Percentiles rank a stretch among this genome's conserved stretches.
Evolutionary conservation across 1,140 invertebrate genomes (phyloP).

Genomic region (Telenomus remus): DNA sequence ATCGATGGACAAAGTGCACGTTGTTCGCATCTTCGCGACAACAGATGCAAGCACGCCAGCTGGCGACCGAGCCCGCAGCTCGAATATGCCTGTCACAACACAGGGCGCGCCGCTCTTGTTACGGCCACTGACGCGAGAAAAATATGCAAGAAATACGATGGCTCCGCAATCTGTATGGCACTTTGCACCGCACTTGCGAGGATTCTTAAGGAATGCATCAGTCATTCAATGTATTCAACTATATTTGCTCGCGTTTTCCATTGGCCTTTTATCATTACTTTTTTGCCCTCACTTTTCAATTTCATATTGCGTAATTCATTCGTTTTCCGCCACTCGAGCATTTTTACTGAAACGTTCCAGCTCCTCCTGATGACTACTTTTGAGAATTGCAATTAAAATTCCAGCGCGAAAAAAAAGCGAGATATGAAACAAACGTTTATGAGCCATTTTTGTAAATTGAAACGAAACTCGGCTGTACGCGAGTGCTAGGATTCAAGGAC

Average conservation of each 20-base stretch:
- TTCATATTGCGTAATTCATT: background rate
- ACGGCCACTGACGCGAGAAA: slow-evolving; percentile 42
- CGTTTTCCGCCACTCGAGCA: no score
- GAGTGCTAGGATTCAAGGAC: no score
- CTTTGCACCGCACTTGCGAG: slow-evolving; percentile 24
- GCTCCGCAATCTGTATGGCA: slow-evolving; percentile 17
- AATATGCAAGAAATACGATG: slow-evolving; percentile 35
- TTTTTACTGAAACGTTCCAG: no score
- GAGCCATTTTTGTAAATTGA: no score
- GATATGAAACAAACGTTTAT: no score
- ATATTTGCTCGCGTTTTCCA: slow-evolving; percentile 4
- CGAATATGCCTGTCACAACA: slow-evolving; percentile 46
- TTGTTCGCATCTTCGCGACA: slow-evolving; percentile 44
- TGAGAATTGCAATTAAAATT: no score
- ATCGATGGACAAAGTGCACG: slow-evolving; percentile 31
- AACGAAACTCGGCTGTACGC: no score
- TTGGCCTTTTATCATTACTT: slow-evolving; percentile 2
- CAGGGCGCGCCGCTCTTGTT: slow-evolving; percentile 49
- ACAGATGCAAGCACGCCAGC: slow-evolving; percentile 54
- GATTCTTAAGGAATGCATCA: slow-evolving; percentile 12
- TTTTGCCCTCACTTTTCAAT: background rate
- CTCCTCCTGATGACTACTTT: no score
- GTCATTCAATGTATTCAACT: slow-evolving; percentile 4
- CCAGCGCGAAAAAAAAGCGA: no score
- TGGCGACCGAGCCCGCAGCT: slow-evolving; percentile 57